Base-by-base conservation (phyloP, 2,888 invertebrate genomes). In the Spilosoma lubricipeda region DNA sequence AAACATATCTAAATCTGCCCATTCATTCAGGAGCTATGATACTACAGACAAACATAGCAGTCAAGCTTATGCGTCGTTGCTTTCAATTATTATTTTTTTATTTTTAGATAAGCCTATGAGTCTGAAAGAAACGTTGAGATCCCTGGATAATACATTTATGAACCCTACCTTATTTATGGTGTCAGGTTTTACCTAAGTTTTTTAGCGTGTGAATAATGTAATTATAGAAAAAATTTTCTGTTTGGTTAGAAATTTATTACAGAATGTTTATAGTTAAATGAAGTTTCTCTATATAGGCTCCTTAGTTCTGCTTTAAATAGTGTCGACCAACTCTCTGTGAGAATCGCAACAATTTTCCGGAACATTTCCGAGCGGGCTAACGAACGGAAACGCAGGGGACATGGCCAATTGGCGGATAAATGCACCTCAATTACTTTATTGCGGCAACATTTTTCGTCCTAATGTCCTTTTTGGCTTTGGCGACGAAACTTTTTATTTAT, bases 311-410 rank as follows among this genome's bases (percentile, higher is more conserved):
- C 84, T 92, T 91, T 92, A 91, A 92, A 92, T 91, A 90, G 90
- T 86, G 85, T 82, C 76, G 82, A 80, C 80, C 79, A 83, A 84
- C 84, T 88, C 89, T 88, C 88, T 90, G 90, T 87, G 92, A 88
- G 91, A 91, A 90, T 92, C 90, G 91, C 91, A 92, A 93, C 93
- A 93, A 94, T 94, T 94, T 94, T 93, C 93, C 94, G 92, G 89
- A 89, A 93, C 93, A 93, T 93, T 94, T 94, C 93, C 93, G 91
- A 89, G 89, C 88, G 85, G 87, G 90, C 93, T 93, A 94, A 94
- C 93, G 93, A 94, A 93, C 94, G 93, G 93, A 93, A 93, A 91
- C 93, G 93, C 93, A 91, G 91, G 92, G 93, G 93, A 93, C 92
- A 91, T 85, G 92, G 89, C 93, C 94, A 94, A 94, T 94, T 93